These are phyloP conservation scores for Pyrocephalus nanus DNA, from an alignment of 2,797 vertebrate genomes.

Conservation along the genomic window DNA sequence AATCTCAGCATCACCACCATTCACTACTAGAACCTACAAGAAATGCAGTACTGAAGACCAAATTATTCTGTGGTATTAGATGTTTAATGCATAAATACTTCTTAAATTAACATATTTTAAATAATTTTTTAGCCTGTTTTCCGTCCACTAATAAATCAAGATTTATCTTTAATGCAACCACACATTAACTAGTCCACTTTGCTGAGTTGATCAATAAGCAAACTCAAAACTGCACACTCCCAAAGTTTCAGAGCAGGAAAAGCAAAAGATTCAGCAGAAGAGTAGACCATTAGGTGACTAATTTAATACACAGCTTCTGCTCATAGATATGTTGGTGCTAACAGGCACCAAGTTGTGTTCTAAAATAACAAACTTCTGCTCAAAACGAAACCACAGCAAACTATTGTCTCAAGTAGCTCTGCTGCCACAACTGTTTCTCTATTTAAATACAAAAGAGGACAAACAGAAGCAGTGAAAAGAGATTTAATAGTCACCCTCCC, in stretches of 20 bases:
- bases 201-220: not conserved
- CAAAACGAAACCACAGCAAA: not conserved
- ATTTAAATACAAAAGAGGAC: not conserved
- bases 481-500: not conserved
- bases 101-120: not conserved
- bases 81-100: not conserved
- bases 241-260: not conserved
- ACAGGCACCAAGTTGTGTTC: not conserved
- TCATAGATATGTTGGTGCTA: not conserved
- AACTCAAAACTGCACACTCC: not conserved
- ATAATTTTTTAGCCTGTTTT: not conserved
- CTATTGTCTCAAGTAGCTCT: not conserved
- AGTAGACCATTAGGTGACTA: not conserved
- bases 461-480: not conserved
- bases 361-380: not conserved
- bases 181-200: not conserved
- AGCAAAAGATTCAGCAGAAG: not conserved
- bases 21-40: not conserved
- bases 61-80: not conserved
- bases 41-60: not conserved
- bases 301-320: not conserved
- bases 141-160: not conserved
- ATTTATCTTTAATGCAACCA: not conserved
- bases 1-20: not conserved
- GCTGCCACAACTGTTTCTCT: not conserved